Conservation (phyloP, 2,113 vertebrate genomes). For the Thamnaconus septentrionalis region DNA sequence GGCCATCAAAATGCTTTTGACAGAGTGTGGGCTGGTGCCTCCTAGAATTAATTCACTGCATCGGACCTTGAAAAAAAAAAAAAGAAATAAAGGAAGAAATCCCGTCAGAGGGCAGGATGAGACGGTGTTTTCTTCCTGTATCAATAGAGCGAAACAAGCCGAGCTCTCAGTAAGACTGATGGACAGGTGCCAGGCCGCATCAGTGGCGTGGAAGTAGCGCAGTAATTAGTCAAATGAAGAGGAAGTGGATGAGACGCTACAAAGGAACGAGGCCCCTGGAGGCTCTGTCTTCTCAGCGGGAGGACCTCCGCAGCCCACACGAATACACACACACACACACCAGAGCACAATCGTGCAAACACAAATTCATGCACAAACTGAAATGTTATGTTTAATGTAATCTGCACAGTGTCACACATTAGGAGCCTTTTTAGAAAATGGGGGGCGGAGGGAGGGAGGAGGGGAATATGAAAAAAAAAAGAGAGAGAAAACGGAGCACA, state of each 20-base stretch:
- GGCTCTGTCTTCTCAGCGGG: conserved; percentile 55
- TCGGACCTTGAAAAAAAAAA: too few species aligned
- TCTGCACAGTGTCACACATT: conserved; percentile 39
- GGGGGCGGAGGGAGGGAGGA: too few species aligned
- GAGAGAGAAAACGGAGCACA: conserved; percentile 15
- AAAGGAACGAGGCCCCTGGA: conserved; percentile 39
- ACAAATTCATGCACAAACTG: conserved; percentile 24
- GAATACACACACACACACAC: conserved; percentile 22
- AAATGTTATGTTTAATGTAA: not conserved
- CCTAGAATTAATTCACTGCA: not conserved
- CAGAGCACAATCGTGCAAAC: conserved; percentile 34
- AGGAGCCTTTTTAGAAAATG: conserved; percentile 15
- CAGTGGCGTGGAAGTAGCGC: conserved; percentile 63
- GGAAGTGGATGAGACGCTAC: conserved; percentile 49
- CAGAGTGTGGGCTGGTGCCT: not conserved
- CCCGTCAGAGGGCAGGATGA: conserved; percentile 1
- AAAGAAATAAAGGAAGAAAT: not conserved
- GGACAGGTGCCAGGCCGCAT: conserved; percentile 74
- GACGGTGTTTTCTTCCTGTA: conserved; percentile 15
- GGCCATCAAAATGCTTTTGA: not conserved
- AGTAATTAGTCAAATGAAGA: conserved; percentile 73
- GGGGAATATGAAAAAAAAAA: not conserved
- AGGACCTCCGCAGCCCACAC: conserved; percentile 48
- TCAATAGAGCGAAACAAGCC: conserved; percentile 29
- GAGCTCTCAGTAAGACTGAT: conserved; percentile 46